A percentile compares a stretch with the other conserved stretches of the same genome.
phyloP scores from a whole-genome alignment of 2,888 invertebrate species.

The Cerastis rubricosa region DNA sequence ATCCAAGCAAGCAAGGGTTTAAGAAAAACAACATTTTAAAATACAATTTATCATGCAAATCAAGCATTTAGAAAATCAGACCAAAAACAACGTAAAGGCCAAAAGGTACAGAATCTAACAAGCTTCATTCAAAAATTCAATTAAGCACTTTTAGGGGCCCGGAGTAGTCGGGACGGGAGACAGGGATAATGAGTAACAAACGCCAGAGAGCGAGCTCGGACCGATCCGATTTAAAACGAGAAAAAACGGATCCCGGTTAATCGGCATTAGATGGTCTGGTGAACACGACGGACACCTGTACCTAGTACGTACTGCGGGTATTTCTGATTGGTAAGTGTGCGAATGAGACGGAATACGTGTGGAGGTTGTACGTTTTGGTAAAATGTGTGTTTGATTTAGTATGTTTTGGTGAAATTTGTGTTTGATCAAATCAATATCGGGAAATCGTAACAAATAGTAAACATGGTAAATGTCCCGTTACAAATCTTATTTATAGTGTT shows the following conservation, averaged over 20 bases:
- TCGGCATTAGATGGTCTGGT: slow-evolving; percentile 84
- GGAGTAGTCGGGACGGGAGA: slow-evolving; percentile 49
- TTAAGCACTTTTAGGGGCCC: slow-evolving; percentile 69
- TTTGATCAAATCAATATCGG: too few species aligned
- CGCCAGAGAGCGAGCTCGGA: slow-evolving; percentile 74
- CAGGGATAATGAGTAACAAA: slow-evolving; percentile 78
- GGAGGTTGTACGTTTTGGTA: slow-evolving; percentile 11
- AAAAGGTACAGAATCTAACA: slow-evolving; percentile 69
- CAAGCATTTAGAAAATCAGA: slow-evolving; percentile 5
- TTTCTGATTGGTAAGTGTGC: slow-evolving; percentile 13
- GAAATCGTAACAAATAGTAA: too few species aligned
- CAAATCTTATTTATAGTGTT: too few species aligned
- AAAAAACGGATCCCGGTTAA: slow-evolving; percentile 72
- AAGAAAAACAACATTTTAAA: background rate
- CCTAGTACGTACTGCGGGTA: slow-evolving; percentile 53
- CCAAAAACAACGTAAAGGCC: slow-evolving; percentile 36
- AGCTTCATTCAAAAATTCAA: slow-evolving; percentile 78
- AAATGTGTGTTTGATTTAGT: slow-evolving; percentile 1
- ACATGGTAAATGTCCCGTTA: too few species aligned
- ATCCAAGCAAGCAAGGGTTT: background rate
- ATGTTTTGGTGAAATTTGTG: too few species aligned
- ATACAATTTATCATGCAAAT: background rate
- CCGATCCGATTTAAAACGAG: slow-evolving; percentile 72
- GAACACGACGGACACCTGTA: slow-evolving; percentile 71
- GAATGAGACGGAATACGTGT: background rate